Conservation (phyloP, 2,888 invertebrate genomes). For the Brachyopa scutellaris region DNA sequence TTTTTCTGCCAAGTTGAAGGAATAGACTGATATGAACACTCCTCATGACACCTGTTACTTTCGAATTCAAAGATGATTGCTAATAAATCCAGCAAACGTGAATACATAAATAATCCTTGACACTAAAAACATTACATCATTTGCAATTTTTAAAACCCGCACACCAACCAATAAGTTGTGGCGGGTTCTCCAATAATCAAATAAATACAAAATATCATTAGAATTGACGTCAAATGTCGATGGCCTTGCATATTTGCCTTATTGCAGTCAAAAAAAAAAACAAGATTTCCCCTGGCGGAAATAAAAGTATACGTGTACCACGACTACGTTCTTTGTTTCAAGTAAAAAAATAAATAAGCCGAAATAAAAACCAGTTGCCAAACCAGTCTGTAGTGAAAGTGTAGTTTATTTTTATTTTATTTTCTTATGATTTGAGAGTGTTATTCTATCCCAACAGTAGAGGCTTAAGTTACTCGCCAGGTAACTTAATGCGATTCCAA, state of each 20-base stretch:
- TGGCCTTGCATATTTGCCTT: slow-evolving; percentile 9
- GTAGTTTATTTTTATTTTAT: slow-evolving; percentile 34
- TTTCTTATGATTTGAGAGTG: slow-evolving; percentile 48
- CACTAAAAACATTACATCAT: too few relatives aligned
- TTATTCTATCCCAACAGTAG: slow-evolving; percentile 34
- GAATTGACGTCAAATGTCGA: slow-evolving; percentile 9
- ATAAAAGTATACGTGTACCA: neutral
- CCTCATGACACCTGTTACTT: too few relatives aligned
- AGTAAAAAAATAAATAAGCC: neutral
- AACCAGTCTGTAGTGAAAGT: slow-evolving; percentile 44
- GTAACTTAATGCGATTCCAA: slow-evolving; percentile 56
- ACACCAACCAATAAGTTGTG: too few relatives aligned
- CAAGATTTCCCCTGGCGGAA: slow-evolving; percentile 1
- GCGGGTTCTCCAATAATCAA: too few relatives aligned
- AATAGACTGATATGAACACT: too few relatives aligned
- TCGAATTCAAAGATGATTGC: too few relatives aligned
- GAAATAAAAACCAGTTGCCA: neutral
- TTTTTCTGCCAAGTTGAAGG: too few relatives aligned
- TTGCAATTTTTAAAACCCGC: too few relatives aligned
- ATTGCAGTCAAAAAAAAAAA: neutral
- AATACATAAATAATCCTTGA: too few relatives aligned
- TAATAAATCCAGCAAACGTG: too few relatives aligned
- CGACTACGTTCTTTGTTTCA: neutral
- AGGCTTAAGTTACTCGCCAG: slow-evolving; percentile 37
- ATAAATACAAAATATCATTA: neutral